Base-by-base conservation (phyloP, 2,797 vertebrate genomes). In the Sarcoramphus papa region DNA sequence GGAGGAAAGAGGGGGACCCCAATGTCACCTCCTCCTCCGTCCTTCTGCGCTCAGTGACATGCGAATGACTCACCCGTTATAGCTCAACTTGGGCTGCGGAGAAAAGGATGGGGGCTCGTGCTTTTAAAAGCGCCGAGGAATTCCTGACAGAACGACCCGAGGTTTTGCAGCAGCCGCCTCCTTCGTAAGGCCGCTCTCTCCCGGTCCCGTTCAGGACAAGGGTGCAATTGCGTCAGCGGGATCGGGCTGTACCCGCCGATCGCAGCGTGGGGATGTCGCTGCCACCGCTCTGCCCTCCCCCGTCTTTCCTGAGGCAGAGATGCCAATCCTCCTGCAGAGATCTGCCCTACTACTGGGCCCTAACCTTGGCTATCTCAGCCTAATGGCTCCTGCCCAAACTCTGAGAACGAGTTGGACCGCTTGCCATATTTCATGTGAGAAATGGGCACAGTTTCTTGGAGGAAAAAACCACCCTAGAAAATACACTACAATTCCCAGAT, bases 271-370 rank as follows among this genome's bases (percentile, higher is more conserved):
- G 91, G 64, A 85, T 62, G 16, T 72, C 65, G 12, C 70, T 79
- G 91, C 73, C 92, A 35, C 60, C 24, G 10, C 77, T 60, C 85
- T 85, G 78, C 79, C 53, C 68, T 56, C 88, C 78, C 72, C 64
- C 33, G 10, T 25, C 82, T 59, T n/a, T 85, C 92, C 68, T 22
- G 60, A 7, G 59, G 64, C 53, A n/a, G 88, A 23, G 37, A 43
- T 92, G 95, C 95, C 95, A 89, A 53, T 11, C 3, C 25, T 68
- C 95, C 92, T 51, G 91, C 88, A 57, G 90, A 78, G 91, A 95
- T 87, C 81, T 96, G 92, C 76, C 94, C 94, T 90, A 79, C 78
- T 93, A 51, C 94, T 33, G 95, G 78, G 87, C 78, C 82, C 56
- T 67, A 64, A 83, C 85, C 73, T 94, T 75, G 86, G 85, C 94